Percentiles rank a stretch among this genome's conserved stretches.
phyloP scores from a whole-genome alignment of 2,888 invertebrate species.

The Pasiphila rectangulata region DNA sequence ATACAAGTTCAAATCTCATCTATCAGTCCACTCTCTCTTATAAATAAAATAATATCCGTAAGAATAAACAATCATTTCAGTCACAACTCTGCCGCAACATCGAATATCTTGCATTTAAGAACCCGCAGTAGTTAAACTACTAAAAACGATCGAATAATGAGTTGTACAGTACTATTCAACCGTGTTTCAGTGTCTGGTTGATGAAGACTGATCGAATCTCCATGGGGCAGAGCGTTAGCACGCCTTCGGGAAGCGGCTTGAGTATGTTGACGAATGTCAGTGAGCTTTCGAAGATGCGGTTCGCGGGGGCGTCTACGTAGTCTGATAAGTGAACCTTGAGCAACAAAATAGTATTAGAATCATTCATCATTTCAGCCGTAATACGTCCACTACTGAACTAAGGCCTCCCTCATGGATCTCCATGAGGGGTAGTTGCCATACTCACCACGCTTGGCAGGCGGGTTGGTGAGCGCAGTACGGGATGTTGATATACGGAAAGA shows the following conservation, averaged over 20 bases:
- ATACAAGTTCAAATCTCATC: too few relatives aligned
- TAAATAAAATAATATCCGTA: too few relatives aligned
- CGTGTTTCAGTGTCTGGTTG: slow-evolving; percentile 53
- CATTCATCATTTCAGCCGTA: too few relatives aligned
- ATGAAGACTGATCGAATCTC: slow-evolving; percentile 78
- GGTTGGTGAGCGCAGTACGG: too few relatives aligned
- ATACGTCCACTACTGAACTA: too few relatives aligned
- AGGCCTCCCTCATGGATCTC: too few relatives aligned
- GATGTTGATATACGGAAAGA: too few relatives aligned
- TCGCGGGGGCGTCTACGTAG: slow-evolving; percentile 60
- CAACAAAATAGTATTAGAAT: too few relatives aligned
- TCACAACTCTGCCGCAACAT: background rate
- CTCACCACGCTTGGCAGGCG: too few relatives aligned
- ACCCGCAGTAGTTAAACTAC: background rate
- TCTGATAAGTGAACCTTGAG: slow-evolving; percentile 76
- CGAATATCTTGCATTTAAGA: too few relatives aligned
- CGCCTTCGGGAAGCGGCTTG: slow-evolving; percentile 43
- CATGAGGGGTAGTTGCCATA: too few relatives aligned
- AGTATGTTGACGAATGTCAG: slow-evolving; percentile 73
- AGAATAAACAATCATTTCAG: background rate
- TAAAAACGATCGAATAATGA: background rate
- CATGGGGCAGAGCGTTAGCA: slow-evolving; percentile 78
- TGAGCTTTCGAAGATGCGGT: slow-evolving; percentile 68
- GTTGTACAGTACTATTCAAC: slow-evolving; percentile 23
- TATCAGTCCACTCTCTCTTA: slow-evolving; percentile 25